These are phyloP conservation scores for Benitochromis conjunctus DNA, from an alignment of 2,113 vertebrate genomes.

Conservation along the genomic window DNA sequence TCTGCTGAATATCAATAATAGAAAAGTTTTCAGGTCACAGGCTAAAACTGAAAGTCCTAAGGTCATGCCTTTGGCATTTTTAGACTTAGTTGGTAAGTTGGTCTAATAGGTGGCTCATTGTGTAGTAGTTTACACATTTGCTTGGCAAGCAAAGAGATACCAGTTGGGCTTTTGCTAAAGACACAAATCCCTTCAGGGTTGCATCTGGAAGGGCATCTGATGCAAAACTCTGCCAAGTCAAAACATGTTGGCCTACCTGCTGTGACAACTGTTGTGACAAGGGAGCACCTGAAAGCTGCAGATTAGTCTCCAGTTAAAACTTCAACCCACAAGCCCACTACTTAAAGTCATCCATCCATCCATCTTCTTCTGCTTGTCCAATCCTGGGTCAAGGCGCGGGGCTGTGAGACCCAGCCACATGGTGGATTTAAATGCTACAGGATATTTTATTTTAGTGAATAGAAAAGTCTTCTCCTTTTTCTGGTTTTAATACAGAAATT, in stretches of 20 bases:
- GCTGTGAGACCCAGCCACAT: background rate
- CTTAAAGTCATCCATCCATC: background rate
- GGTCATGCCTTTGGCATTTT: background rate
- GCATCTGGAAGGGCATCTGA: background rate
- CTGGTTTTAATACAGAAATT: background rate
- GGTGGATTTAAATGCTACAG: background rate
- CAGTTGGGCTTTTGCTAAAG: background rate
- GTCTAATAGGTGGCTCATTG: background rate
- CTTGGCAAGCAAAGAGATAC: background rate
- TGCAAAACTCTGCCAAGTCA: background rate
- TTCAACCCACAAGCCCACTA: background rate
- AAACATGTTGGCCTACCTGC: background rate
- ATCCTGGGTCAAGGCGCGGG: background rate
- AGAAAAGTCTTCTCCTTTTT: background rate
- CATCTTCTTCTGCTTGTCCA: background rate
- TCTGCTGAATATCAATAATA: background rate
- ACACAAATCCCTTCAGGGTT: background rate
- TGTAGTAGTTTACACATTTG: background rate
- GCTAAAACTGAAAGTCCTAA: background rate
- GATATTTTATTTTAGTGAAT: background rate
- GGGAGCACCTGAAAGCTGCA: background rate
- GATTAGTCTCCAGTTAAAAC: background rate
- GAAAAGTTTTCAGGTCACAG: background rate
- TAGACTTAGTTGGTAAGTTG: background rate
- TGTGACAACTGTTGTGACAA: background rate